Evolutionary conservation across 2,888 invertebrate species (phyloP).

Genomic region (Chymomyza amoena): DNA sequence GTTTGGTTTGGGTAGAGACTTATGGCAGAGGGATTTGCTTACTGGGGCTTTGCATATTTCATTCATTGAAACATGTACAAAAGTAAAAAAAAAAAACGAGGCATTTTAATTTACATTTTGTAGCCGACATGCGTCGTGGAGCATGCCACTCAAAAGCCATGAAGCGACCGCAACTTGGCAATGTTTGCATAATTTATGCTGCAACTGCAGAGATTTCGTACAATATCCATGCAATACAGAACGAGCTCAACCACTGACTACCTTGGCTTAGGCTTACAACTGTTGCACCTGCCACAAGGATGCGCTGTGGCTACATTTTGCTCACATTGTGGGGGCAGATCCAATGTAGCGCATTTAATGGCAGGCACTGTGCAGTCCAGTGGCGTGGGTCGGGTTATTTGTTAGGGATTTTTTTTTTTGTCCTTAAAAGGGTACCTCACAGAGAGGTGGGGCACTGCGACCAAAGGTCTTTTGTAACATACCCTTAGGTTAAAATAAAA

Average conservation of each 20-base stretch:
- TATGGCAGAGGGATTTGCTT: conserved; percentile 3
- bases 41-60: conserved; percentile 26
- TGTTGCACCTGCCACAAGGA: not conserved
- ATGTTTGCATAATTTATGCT: conserved; percentile 18
- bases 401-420: too few relatives aligned
- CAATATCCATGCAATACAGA: not conserved
- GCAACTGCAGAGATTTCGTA: conserved; percentile 16
- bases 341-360: conserved; percentile 8
- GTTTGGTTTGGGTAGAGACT: not conserved
- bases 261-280: conserved; percentile 6
- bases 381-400: too few relatives aligned
- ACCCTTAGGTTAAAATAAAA: too few relatives aligned
- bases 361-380: not conserved
- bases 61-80: conserved; percentile 17
- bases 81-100: not conserved
- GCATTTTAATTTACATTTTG: conserved; percentile 40
- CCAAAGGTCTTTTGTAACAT: too few relatives aligned
- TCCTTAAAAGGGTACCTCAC: too few relatives aligned
- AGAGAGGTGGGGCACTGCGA: too few relatives aligned
- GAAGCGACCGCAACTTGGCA: conserved; percentile 6
- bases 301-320: not conserved
- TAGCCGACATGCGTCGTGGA: not conserved
- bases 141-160: not conserved
- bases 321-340: not conserved
- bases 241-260: not conserved